phyloP scores from a whole-genome alignment of 53 echinoderm and acorn worm genomes.

The Holothuria scabra region DNA sequence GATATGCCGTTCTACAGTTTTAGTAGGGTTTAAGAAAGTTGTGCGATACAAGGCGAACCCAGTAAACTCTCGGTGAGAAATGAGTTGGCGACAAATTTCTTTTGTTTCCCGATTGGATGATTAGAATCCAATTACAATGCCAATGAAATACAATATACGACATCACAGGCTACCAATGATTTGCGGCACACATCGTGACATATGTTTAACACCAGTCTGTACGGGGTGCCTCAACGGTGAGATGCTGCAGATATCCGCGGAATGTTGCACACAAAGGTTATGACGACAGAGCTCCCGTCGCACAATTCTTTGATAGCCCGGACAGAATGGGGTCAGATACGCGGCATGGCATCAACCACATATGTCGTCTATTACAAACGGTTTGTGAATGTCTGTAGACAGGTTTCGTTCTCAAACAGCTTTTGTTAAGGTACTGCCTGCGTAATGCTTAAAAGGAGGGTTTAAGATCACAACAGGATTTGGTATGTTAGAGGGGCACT shows the following conservation, averaged over 20 bases:
- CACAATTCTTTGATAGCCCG: neutral
- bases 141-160: neutral
- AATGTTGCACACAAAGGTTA: neutral
- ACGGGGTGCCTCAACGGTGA: conserved; percentile 24
- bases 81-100: conserved; percentile 42
- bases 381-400: no score
- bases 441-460: no score
- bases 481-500: no score
- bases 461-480: no score
- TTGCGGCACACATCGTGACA: neutral
- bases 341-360: conserved; percentile 2
- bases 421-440: no score
- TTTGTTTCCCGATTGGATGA: conserved; percentile 28
- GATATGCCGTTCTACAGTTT: no score
- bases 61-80: conserved; percentile 8
- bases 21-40: no score
- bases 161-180: no score
- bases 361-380: neutral
- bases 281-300: conserved; percentile 16
- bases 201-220: conserved; percentile 13
- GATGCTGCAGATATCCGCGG: conserved; percentile 10
- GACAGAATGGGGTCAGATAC: conserved; percentile 43
- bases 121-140: conserved; percentile 37
- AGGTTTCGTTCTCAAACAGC: no score
- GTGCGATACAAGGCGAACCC: neutral